These are phyloP conservation scores for Heteromyza rotundicornis DNA, from an alignment of 2,888 invertebrate genomes.

Conservation along the genomic window DNA sequence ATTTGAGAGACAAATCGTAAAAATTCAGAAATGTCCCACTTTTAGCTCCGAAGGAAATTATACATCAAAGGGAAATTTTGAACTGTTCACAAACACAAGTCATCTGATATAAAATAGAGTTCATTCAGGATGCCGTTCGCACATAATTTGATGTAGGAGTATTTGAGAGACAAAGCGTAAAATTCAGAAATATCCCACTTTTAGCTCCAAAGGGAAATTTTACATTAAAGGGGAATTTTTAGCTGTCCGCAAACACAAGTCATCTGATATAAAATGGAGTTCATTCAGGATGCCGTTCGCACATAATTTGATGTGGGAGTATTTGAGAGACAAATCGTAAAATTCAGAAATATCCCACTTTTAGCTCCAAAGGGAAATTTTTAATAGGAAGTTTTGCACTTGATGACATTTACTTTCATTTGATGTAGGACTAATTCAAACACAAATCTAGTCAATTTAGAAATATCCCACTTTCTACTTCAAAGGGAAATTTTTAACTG, in stretches of 20 bases:
- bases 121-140: conserved; percentile 28
- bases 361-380: too few species aligned
- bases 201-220: conserved; percentile 30
- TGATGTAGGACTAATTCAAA: too few species aligned
- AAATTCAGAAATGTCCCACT: too few species aligned
- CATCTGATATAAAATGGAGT: conserved; percentile 16
- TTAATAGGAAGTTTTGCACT: too few species aligned
- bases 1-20: conserved; percentile 25
- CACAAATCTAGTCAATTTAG: too few species aligned
- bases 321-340: conserved; percentile 18
- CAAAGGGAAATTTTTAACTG: conserved; percentile 9
- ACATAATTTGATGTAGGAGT: conserved; percentile 32
- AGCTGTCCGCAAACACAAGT: conserved; percentile 12
- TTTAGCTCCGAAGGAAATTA: too few species aligned
- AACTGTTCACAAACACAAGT: conserved; percentile 29
- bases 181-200: conserved; percentile 36
- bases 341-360: conserved; percentile 29
- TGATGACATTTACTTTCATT: too few species aligned
- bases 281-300: conserved; percentile 24
- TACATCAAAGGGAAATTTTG: too few species aligned
- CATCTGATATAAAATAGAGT: conserved; percentile 28
- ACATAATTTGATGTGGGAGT: conserved; percentile 14
- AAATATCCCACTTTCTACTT: too few species aligned
- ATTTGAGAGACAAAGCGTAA: conserved; percentile 37
- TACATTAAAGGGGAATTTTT: conserved; percentile 8